Conservation (phyloP, 2,888 invertebrate species). For the Drosophila monieri region DNA sequence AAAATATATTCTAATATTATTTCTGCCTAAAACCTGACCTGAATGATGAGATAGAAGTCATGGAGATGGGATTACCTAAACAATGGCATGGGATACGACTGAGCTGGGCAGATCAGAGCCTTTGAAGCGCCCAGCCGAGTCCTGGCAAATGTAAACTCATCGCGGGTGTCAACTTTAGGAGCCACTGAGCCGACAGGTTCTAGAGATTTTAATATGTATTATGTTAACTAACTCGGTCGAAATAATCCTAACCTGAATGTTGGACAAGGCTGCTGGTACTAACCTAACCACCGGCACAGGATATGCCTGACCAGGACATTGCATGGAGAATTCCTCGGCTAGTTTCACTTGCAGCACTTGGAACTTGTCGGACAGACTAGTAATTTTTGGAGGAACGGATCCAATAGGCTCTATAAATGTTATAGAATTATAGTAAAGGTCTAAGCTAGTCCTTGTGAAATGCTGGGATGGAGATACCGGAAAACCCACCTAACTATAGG, state of each 20-base stretch:
- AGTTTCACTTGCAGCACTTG: conserved; percentile 84
- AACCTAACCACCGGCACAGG: conserved; percentile 89
- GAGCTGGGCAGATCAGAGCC: conserved; percentile 90
- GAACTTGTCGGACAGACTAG: conserved; percentile 84
- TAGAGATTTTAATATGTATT: conserved; percentile 43
- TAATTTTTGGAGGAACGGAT: conserved; percentile 86
- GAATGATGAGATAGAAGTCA: conserved; percentile 31
- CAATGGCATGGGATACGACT: conserved; percentile 81
- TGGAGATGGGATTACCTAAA: conserved; percentile 81
- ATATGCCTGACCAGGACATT: conserved; percentile 91
- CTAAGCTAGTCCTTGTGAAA: too few relatives aligned
- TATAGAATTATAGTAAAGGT: too few relatives aligned
- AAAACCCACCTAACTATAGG: conserved; percentile 87
- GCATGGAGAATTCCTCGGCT: conserved; percentile 86
- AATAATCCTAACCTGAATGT: conserved; percentile 53
- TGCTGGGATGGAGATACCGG: too few relatives aligned
- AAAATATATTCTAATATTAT: not conserved
- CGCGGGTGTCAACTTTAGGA: conserved; percentile 89
- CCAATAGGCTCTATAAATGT: conserved; percentile 83
- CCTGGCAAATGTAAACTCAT: conserved; percentile 84
- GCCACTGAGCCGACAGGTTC: conserved; percentile 85
- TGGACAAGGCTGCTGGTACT: conserved; percentile 24
- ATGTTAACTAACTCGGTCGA: not conserved
- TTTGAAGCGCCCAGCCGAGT: conserved; percentile 74
- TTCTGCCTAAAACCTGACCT: conserved; percentile 12